Percentiles rank a stretch among this genome's conserved stretches.
phyloP scores from a whole-genome alignment of 2,797 vertebrate genomes.

The Lacerta viridis region DNA sequence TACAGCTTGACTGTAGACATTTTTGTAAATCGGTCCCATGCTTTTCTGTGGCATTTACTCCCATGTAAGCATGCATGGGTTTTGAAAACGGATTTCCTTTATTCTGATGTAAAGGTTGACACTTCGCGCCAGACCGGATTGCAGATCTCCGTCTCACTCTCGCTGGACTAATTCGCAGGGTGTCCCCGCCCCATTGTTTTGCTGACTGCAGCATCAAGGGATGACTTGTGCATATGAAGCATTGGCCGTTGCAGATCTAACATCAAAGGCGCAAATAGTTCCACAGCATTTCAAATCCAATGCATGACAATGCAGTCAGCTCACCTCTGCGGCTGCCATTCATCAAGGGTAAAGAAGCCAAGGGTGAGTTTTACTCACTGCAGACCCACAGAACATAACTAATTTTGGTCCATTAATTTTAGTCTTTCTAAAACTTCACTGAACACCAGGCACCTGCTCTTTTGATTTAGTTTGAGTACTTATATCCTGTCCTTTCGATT shows the following conservation, averaged over 20 bases:
- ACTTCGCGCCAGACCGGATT: too few relatives aligned
- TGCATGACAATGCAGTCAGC: neutral
- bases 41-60: too few relatives aligned
- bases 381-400: too few relatives aligned
- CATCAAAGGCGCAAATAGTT: too few relatives aligned
- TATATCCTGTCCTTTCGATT: too few relatives aligned
- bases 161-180: neutral
- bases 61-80: too few relatives aligned
- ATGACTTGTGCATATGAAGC: neutral
- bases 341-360: too few relatives aligned
- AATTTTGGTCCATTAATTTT: too few relatives aligned
- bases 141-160: neutral
- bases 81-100: too few relatives aligned
- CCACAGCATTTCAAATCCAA: neutral
- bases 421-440: too few relatives aligned
- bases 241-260: neutral
- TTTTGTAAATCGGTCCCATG: neutral
- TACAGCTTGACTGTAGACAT: neutral
- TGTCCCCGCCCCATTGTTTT: neutral
- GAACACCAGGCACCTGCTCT: neutral
- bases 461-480: neutral
- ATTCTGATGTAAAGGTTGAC: too few relatives aligned
- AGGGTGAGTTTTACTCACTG: too few relatives aligned
- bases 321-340: neutral
- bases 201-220: neutral